phyloP scores from a whole-genome alignment of 2,888 invertebrate genomes.

The Caenorhabditis sinica region DNA sequence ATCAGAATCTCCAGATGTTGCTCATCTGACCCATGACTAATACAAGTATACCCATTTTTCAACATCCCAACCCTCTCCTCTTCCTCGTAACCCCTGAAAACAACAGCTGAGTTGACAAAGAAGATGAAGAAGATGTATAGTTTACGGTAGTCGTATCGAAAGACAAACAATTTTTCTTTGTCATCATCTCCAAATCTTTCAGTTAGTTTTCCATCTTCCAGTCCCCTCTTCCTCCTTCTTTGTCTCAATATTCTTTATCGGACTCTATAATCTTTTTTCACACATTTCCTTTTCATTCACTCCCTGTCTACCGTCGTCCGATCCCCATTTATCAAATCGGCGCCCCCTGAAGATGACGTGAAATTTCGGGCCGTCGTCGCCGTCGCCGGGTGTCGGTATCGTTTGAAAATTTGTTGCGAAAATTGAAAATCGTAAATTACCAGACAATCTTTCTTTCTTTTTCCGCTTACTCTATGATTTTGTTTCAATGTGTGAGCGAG shows the following conservation, averaged over 20 bases:
- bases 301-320: neutral
- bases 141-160: neutral
- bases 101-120: slow-evolving; percentile 32
- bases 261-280: slow-evolving; percentile 32
- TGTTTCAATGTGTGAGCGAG: slow-evolving; percentile 5
- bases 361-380: neutral
- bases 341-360: slow-evolving; percentile 37
- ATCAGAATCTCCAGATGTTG: slow-evolving; percentile 24
- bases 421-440: slow-evolving; percentile 4
- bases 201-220: neutral
- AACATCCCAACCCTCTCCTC: too few species aligned
- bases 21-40: slow-evolving; percentile 2
- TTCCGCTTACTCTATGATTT: neutral
- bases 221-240: neutral
- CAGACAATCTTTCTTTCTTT: neutral
- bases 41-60: neutral
- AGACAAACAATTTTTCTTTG: too few species aligned
- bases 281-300: slow-evolving; percentile 22
- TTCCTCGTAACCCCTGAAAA: neutral
- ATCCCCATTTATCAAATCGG: slow-evolving; percentile 52
- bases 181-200: too few species aligned
- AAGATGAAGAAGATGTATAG: neutral
- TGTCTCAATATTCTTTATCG: slow-evolving; percentile 27
- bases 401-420: slow-evolving; percentile 51
- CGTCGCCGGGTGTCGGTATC: neutral